Conservation (phyloP, 2,888 invertebrate species). For the Torymus tubicola region DNA sequence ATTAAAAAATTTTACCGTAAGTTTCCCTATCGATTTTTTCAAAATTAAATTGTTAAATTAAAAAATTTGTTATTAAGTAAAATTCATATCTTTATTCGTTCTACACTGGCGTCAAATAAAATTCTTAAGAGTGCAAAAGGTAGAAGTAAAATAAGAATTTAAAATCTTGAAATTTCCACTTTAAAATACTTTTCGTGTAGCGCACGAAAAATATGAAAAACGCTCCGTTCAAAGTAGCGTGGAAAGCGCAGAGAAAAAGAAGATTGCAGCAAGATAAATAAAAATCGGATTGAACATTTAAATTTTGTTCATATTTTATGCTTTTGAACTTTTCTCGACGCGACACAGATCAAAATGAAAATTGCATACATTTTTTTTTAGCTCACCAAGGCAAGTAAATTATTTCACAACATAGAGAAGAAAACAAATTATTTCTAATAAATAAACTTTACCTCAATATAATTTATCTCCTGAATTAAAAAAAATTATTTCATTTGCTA, state of each 20-base stretch:
- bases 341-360: too few relatives aligned
- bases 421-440: too few relatives aligned
- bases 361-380: too few relatives aligned
- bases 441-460: too few relatives aligned
- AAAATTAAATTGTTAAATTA: not conserved
- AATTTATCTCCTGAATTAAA: too few relatives aligned
- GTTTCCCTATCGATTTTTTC: not conserved
- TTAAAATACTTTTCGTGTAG: constrained; percentile 11
- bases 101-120: not conserved
- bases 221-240: not conserved
- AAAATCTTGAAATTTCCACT: not conserved
- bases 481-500: too few relatives aligned
- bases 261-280: not conserved
- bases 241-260: not conserved
- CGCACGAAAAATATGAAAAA: constrained; percentile 2
- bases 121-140: too few relatives aligned
- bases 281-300: too few relatives aligned
- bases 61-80: not conserved
- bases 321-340: not conserved
- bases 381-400: too few relatives aligned
- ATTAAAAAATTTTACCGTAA: not conserved
- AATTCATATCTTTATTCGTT: not conserved
- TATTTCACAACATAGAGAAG: too few relatives aligned
- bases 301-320: too few relatives aligned
- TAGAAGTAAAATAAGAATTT: constrained; percentile 1